Evolutionary conservation across 2,797 vertebrate genomes (phyloP).

Genomic region (Chaetodon trifasciatus): DNA sequence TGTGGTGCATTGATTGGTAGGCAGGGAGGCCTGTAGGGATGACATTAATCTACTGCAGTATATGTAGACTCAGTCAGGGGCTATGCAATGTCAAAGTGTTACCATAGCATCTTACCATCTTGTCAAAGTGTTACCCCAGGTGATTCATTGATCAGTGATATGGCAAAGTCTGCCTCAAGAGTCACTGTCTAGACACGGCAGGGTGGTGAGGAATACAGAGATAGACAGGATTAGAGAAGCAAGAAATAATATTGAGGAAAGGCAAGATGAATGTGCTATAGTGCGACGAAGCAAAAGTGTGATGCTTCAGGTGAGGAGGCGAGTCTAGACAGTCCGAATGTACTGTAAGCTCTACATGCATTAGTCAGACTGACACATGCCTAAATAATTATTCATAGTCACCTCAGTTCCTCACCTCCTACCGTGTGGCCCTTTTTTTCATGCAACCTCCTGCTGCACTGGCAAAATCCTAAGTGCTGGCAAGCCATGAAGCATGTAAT

Average conservation of each 20-base stretch:
- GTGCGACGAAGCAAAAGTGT: slow-evolving; percentile 11
- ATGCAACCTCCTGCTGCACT: slow-evolving; percentile 46
- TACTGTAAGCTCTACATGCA: slow-evolving; percentile 25
- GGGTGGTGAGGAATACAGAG: slow-evolving; percentile 53
- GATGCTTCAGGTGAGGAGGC: slow-evolving; percentile 11
- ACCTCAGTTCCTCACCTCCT: slow-evolving; percentile 45
- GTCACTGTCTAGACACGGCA: slow-evolving; percentile 63
- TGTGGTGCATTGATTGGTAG: slow-evolving; percentile 59
- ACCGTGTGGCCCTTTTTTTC: slow-evolving; percentile 41
- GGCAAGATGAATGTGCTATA: slow-evolving; percentile 25
- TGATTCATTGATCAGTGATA: slow-evolving; percentile 79
- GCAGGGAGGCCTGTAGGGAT: slow-evolving; percentile 40
- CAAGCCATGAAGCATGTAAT: slow-evolving; percentile 57
- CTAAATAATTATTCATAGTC: slow-evolving; percentile 64
- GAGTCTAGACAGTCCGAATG: slow-evolving; percentile 15
- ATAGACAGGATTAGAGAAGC: slow-evolving; percentile 33
- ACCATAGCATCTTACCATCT: too few relatives aligned
- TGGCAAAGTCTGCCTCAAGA: slow-evolving; percentile 60
- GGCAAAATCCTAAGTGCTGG: slow-evolving; percentile 36
- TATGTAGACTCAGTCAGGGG: slow-evolving; percentile 38
- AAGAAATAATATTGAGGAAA: slow-evolving; percentile 16
- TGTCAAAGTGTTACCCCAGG: slow-evolving; percentile 45
- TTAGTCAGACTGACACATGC: slow-evolving; percentile 47
- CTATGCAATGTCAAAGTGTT: slow-evolving; percentile 33
- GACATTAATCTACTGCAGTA: slow-evolving; percentile 39